Percentiles rank a stretch among this genome's conserved stretches.
These are phyloP conservation scores for Rhorus exstirpatorius DNA, from an alignment of 2,888 invertebrate species.

Conservation along the genomic window DNA sequence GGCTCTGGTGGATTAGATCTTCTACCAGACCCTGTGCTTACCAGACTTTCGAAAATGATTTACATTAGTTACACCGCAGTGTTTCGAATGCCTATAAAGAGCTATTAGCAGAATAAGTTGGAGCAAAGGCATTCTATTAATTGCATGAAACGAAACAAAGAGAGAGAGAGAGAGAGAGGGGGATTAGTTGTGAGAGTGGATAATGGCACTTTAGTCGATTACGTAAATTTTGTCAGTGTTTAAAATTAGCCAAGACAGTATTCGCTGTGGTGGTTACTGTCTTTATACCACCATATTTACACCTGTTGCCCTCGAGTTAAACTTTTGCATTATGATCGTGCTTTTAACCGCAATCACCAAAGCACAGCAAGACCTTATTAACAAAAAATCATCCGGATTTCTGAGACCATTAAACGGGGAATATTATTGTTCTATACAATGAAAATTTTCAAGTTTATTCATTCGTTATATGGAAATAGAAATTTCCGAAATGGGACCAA, in stretches of 20 bases:
- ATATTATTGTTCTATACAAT: background rate
- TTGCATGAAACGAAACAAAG: conserved; percentile 3
- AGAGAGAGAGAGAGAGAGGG: conserved; percentile 17
- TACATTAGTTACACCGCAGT: conserved; percentile 9
- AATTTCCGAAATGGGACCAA: too few species aligned
- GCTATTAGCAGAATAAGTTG: conserved; percentile 35
- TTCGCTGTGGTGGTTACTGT: conserved; percentile 59
- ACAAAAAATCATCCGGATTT: conserved; percentile 18
- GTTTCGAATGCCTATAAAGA: conserved; percentile 32
- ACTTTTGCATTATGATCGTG: conserved; percentile 23
- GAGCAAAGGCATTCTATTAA: conserved; percentile 22
- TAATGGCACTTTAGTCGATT: conserved; percentile 27
- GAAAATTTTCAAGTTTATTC: background rate
- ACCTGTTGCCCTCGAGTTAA: conserved; percentile 57
- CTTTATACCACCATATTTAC: conserved; percentile 51
- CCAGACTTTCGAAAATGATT: conserved; percentile 44
- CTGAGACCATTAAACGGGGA: conserved; percentile 8
- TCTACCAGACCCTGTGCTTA: background rate
- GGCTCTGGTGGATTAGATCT: background rate
- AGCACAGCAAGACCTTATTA: conserved; percentile 22
- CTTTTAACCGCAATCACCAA: background rate
- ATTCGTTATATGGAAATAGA: too few species aligned
- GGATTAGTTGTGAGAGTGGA: background rate
- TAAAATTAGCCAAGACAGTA: conserved; percentile 64
- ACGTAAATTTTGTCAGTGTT: conserved; percentile 57